These are phyloP conservation scores for Zhuqinia jingwanae DNA, from an alignment of 2,888 invertebrate genomes.

Conservation along the genomic window DNA sequence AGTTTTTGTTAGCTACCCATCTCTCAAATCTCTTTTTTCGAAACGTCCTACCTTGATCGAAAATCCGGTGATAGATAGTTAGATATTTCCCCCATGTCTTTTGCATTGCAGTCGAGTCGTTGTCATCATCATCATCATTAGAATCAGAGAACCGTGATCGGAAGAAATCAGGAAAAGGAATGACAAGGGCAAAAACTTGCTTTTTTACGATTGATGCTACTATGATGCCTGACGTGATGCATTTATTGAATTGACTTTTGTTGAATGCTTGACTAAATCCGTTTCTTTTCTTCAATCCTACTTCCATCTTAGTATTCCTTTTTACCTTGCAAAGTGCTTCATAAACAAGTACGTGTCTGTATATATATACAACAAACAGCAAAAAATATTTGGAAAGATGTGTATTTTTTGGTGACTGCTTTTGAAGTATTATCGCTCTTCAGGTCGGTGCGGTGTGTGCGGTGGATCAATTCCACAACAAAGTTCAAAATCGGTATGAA, in stretches of 20 bases:
- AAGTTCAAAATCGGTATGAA: not conserved
- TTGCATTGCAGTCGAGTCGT: too few species aligned
- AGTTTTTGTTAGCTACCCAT: too few species aligned
- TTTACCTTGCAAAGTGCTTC: too few species aligned
- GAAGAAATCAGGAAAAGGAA: conserved; percentile 19
- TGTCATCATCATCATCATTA: not conserved
- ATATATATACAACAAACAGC: not conserved
- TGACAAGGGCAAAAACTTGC: not conserved
- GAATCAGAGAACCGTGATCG: conserved; percentile 1
- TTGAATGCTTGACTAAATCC: conserved; percentile 67
- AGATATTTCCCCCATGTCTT: not conserved
- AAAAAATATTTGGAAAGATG: not conserved
- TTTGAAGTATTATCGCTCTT: conserved; percentile 53
- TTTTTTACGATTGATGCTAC: not conserved
- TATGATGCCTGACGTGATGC: conserved; percentile 68
- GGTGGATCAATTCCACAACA: conserved; percentile 25
- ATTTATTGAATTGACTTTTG: conserved; percentile 67
- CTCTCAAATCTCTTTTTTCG: too few species aligned
- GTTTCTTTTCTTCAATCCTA: too few species aligned
- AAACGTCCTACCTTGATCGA: too few species aligned
- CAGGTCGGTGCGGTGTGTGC: too few species aligned
- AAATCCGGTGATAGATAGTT: too few species aligned
- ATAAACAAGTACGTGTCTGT: conserved; percentile 7
- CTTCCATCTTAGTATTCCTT: too few species aligned
- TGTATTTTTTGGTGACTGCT: conserved; percentile 43